These are phyloP conservation scores for Heloderma charlesbogerti DNA, from an alignment of 2,113 vertebrate genomes.

Conservation along the genomic window DNA sequence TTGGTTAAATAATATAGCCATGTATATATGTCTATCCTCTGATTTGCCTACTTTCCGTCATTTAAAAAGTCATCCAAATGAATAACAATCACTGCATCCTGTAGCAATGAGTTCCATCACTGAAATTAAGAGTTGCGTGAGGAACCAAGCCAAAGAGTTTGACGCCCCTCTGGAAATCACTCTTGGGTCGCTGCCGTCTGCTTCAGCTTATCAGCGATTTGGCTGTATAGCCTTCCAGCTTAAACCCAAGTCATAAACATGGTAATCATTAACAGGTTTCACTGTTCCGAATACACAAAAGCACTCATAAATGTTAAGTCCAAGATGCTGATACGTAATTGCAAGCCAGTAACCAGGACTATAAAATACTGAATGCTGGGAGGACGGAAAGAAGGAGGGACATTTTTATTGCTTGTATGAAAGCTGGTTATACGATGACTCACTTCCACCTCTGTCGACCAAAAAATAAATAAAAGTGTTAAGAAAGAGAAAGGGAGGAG, in stretches of 20 bases:
- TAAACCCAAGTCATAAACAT: slow-evolving; percentile 67
- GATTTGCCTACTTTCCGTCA: background rate
- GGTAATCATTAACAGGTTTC: slow-evolving; percentile 65
- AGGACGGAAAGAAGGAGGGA: background rate
- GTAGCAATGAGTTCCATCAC: background rate
- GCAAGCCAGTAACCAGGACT: slow-evolving; percentile 39
- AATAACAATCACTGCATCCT: background rate
- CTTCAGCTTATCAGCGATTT: slow-evolving; percentile 58
- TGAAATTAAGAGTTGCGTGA: background rate
- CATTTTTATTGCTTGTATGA: slow-evolving; percentile 8
- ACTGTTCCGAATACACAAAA: slow-evolving; percentile 46
- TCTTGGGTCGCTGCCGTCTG: slow-evolving; percentile 21
- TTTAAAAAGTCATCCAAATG: background rate
- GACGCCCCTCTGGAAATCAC: slow-evolving; percentile 28
- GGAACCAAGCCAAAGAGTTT: slow-evolving; percentile 12
- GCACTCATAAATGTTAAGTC: slow-evolving; percentile 51
- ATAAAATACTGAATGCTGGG: slow-evolving; percentile 36
- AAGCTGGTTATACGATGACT: background rate
- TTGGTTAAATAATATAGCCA: background rate
- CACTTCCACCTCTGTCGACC: background rate
- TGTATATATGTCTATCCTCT: background rate
- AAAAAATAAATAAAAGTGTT: background rate
- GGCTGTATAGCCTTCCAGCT: slow-evolving; percentile 65
- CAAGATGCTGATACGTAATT: slow-evolving; percentile 50
- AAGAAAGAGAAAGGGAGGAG: background rate